Conservation (phyloP, 2,888 invertebrate species). For the Xestia xanthographa region DNA sequence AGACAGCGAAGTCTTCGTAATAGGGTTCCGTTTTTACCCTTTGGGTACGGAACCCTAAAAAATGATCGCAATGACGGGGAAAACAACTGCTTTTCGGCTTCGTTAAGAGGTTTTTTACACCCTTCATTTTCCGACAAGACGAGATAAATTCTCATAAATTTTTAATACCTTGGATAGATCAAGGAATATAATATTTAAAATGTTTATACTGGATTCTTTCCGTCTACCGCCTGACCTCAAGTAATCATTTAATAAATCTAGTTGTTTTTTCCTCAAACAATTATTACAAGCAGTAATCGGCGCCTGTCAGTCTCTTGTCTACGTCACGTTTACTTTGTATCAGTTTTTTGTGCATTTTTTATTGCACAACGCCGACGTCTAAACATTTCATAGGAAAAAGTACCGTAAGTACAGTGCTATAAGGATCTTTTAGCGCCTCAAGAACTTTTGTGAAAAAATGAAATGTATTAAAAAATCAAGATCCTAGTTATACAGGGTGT, state of each 20-base stretch:
- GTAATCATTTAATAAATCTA: neutral
- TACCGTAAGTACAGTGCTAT: neutral
- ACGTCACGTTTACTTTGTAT: neutral
- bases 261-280: slow-evolving; percentile 19
- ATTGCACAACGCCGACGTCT: neutral
- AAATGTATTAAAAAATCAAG: too few relatives aligned
- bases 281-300: neutral
- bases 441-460: too few relatives aligned
- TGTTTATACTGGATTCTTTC: too few relatives aligned
- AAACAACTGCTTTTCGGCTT: too few relatives aligned
- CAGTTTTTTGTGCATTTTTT: neutral
- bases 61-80: too few relatives aligned
- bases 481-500: too few relatives aligned
- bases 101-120: too few relatives aligned
- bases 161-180: neutral
- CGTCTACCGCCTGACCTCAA: neutral
- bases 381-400: neutral
- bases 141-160: neutral
- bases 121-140: neutral
- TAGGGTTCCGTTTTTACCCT: too few relatives aligned
- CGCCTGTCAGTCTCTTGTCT: neutral
- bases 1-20: too few relatives aligned
- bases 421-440: too few relatives aligned
- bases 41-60: too few relatives aligned
- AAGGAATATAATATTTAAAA: too few relatives aligned